Conservation (phyloP, 2,888 invertebrate species). For the Mantis religiosa region DNA sequence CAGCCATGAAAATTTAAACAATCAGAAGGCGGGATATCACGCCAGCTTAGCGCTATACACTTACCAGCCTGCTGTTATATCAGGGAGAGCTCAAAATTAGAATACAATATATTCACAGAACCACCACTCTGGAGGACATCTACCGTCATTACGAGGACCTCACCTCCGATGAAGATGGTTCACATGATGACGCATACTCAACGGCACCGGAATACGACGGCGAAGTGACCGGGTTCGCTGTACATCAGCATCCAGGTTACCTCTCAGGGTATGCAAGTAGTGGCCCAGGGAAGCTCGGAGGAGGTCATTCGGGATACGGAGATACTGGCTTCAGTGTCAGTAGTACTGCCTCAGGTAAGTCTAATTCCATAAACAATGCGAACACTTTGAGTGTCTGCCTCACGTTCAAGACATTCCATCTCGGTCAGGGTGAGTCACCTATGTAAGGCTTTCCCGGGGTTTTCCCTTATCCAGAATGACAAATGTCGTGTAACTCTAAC, state of each 20-base stretch:
- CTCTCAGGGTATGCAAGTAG: neutral
- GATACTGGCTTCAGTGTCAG: neutral
- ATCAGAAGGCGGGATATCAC: too few species aligned
- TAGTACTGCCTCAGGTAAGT: conserved; percentile 30
- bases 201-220: conserved; percentile 48
- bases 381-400: too few species aligned
- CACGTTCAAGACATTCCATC: too few species aligned
- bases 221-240: conserved; percentile 54
- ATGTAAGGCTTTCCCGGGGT: too few species aligned
- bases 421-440: too few species aligned
- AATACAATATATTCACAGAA: conserved; percentile 46
- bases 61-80: too few species aligned
- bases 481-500: too few species aligned
- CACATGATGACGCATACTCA: conserved; percentile 33
- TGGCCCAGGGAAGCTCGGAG: neutral
- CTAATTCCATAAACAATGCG: too few species aligned
- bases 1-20: too few species aligned
- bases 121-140: conserved; percentile 66
- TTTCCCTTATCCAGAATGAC: too few species aligned
- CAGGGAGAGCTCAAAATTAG: too few species aligned
- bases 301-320: conserved; percentile 32
- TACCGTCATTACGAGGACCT: conserved; percentile 57
- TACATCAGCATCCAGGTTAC: conserved; percentile 34
- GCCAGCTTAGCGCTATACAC: too few species aligned
- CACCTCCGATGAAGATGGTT: conserved; percentile 7